Conservation (phyloP, 2,797 vertebrate species). For the Meda fulgida region DNA sequence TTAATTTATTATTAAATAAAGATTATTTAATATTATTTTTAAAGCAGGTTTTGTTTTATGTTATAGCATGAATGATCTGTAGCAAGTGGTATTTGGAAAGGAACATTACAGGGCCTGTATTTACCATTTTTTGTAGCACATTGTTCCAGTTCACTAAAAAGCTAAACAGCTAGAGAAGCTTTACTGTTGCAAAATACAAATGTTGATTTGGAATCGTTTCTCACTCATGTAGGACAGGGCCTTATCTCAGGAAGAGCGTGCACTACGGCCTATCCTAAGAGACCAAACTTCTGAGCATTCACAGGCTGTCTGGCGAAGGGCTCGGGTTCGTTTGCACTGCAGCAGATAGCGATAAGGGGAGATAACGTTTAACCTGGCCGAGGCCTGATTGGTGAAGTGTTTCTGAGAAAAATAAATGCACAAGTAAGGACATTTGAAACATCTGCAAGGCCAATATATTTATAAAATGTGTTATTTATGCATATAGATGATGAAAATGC, state of each 20-base stretch:
- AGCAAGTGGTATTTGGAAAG: too few species aligned
- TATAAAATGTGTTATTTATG: background rate
- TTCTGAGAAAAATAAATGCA: slow-evolving; percentile 36
- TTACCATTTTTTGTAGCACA: background rate
- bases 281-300: slow-evolving; percentile 13
- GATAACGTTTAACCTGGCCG: slow-evolving; percentile 30
- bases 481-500: background rate
- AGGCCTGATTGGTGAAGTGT: slow-evolving; percentile 44
- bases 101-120: background rate
- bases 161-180: background rate
- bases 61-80: background rate
- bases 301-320: slow-evolving; percentile 7
- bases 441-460: slow-evolving; percentile 5
- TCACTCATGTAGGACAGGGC: slow-evolving; percentile 33
- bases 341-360: slow-evolving; percentile 11
- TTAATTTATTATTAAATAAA: background rate
- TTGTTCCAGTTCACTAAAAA: background rate
- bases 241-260: background rate
- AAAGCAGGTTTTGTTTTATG: background rate
- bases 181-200: slow-evolving; percentile 17
- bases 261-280: slow-evolving; percentile 23
- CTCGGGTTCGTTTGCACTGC: background rate
- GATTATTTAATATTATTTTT: background rate
- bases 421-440: slow-evolving; percentile 29
- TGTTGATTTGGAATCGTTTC: slow-evolving; percentile 25